These are phyloP conservation scores for Anomalospiza imberbis DNA, from an alignment of 2,797 vertebrate species.

Conservation along the genomic window DNA sequence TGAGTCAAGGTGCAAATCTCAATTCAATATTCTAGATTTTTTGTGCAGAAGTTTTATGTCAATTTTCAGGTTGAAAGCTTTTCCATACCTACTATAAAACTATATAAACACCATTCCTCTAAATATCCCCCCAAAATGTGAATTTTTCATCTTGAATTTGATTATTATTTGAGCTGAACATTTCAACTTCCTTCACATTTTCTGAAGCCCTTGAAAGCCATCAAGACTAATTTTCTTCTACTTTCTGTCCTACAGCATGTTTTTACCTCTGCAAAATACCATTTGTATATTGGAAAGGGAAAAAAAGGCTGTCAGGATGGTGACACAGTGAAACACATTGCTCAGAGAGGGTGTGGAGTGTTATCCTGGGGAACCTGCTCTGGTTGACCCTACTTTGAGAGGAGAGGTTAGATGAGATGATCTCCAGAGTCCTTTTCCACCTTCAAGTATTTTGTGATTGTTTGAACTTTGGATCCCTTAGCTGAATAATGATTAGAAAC, in stretches of 20 bases:
- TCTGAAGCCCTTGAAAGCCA: not conserved
- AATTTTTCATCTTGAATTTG: not conserved
- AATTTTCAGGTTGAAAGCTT: not conserved
- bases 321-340: not conserved
- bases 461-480: not conserved
- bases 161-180: not conserved
- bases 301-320: not conserved
- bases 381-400: not conserved
- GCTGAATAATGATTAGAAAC: not conserved
- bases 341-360: not conserved
- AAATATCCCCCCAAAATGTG: not conserved
- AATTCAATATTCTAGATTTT: not conserved
- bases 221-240: not conserved
- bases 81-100: not conserved
- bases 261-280: not conserved
- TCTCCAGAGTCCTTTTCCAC: not conserved
- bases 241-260: not conserved
- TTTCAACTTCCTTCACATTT: not conserved
- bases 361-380: not conserved
- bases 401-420: not conserved
- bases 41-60: not conserved
- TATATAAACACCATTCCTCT: not conserved
- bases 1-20: not conserved
- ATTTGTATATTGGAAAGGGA: not conserved
- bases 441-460: not conserved